A percentile compares a stretch with the other conserved stretches of the same genome.
phyloP scores from a whole-genome alignment of 1,140 invertebrate species.

The Drosophila gunungcola region DNA sequence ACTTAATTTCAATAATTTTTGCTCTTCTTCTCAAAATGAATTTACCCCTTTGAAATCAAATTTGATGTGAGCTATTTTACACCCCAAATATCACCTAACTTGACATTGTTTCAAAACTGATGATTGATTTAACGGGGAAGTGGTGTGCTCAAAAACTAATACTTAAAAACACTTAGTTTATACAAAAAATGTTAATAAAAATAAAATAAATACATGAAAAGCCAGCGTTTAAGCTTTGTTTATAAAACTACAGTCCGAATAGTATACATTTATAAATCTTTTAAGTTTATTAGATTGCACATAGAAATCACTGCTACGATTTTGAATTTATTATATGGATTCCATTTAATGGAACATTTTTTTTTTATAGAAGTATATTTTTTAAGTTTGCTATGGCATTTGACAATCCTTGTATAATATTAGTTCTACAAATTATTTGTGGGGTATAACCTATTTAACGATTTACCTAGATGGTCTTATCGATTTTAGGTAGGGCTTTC shows the following conservation, averaged over 20 bases:
- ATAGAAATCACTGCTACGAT: too few relatives aligned
- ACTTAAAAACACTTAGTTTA: neutral
- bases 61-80: neutral
- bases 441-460: too few relatives aligned
- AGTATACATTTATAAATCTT: too few relatives aligned
- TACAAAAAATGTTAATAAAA: slow-evolving; percentile 1
- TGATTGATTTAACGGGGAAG: neutral
- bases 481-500: too few relatives aligned
- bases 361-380: too few relatives aligned
- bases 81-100: neutral
- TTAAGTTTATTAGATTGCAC: too few relatives aligned
- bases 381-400: too few relatives aligned
- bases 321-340: neutral
- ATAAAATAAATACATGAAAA: neutral
- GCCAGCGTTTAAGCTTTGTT: too few relatives aligned
- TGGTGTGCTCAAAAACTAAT: neutral
- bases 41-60: neutral
- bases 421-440: too few relatives aligned
- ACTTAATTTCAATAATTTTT: slow-evolving; percentile 19
- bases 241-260: too few relatives aligned
- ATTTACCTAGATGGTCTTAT: too few relatives aligned
- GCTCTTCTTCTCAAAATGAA: neutral
- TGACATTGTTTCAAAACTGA: neutral
- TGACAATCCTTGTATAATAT: too few relatives aligned
- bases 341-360: neutral